phyloP scores from a whole-genome alignment of 2,888 invertebrate species.

The Empis stercorea region DNA sequence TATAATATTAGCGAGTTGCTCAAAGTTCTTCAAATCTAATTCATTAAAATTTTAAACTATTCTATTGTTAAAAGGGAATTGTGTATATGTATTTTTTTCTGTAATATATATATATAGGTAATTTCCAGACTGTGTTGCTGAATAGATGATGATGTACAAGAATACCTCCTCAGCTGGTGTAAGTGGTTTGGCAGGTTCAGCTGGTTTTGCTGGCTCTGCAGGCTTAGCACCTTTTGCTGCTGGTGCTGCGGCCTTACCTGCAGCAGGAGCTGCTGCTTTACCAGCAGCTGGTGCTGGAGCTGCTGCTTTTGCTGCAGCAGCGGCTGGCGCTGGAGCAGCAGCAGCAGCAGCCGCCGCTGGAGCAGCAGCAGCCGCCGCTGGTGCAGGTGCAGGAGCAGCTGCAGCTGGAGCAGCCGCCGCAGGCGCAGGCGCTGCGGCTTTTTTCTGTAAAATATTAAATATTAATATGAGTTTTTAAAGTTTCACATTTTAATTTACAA shows the following conservation, averaged over 20 bases:
- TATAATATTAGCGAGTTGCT: no score
- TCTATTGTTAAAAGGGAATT: no score
- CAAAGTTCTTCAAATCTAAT: no score
- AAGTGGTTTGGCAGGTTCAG: conserved; percentile 9
- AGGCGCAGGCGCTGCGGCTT: conserved; percentile 20
- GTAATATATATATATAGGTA: no score
- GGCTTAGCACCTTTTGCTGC: conserved; percentile 14
- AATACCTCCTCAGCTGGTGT: conserved; percentile 17
- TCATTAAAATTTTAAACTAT: no score
- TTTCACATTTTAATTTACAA: not conserved
- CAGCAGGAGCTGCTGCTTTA: conserved; percentile 9
- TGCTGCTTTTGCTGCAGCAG: conserved; percentile 13
- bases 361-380: conserved; percentile 17
- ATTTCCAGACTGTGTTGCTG: not conserved
- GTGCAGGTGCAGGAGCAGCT: conserved; percentile 14
- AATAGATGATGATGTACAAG: not conserved
- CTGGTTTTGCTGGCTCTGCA: conserved; percentile 9
- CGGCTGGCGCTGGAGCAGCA: conserved; percentile 13
- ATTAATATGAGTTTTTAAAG: not conserved
- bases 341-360: conserved; percentile 16
- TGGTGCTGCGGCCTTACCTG: conserved; percentile 10
- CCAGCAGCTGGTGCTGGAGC: conserved; percentile 11
- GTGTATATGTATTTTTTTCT: no score
- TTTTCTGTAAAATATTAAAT: conserved; percentile 33
- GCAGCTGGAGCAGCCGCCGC: conserved; percentile 16